phyloP scores from a whole-genome alignment of 64 coral and sea anemone species.

The Actinia equina region DNA sequence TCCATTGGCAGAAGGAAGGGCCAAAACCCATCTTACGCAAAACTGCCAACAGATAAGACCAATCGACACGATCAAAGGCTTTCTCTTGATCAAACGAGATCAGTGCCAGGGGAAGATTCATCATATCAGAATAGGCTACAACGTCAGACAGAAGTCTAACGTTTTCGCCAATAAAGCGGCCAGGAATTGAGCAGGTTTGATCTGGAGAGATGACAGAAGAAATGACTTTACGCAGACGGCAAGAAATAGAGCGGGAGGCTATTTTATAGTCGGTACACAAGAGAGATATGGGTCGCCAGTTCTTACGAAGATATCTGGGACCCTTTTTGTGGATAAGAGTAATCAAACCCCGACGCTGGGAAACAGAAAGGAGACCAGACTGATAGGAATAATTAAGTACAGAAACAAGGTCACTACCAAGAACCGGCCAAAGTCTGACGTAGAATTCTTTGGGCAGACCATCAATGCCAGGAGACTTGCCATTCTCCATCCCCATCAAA shows the following conservation, averaged over 20 bases:
- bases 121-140: not conserved
- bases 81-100: slow-evolving; percentile 57
- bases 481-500: not conserved
- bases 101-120: not conserved
- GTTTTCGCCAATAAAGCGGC: slow-evolving; percentile 31
- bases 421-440: not conserved
- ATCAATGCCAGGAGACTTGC: slow-evolving; percentile 28
- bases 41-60: slow-evolving; percentile 9
- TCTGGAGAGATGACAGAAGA: slow-evolving; percentile 16
- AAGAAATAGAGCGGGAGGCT: slow-evolving; percentile 29
- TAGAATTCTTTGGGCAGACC: slow-evolving; percentile 48
- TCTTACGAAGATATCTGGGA: no score
- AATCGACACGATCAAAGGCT: slow-evolving; percentile 58
- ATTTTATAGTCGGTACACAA: slow-evolving; percentile 34
- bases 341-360: not conserved
- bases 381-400: not conserved
- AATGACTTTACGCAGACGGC: slow-evolving; percentile 25
- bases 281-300: slow-evolving; percentile 37
- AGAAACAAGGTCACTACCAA: slow-evolving; percentile 1
- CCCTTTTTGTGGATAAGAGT: slow-evolving; percentile 17
- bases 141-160: slow-evolving; percentile 8
- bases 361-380: no score
- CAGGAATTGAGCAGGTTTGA: slow-evolving; percentile 35
- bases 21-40: slow-evolving; percentile 29
- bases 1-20: slow-evolving; percentile 20